phyloP scores from a whole-genome alignment of 2,113 vertebrate genomes.

The Prunella himalayana region DNA sequence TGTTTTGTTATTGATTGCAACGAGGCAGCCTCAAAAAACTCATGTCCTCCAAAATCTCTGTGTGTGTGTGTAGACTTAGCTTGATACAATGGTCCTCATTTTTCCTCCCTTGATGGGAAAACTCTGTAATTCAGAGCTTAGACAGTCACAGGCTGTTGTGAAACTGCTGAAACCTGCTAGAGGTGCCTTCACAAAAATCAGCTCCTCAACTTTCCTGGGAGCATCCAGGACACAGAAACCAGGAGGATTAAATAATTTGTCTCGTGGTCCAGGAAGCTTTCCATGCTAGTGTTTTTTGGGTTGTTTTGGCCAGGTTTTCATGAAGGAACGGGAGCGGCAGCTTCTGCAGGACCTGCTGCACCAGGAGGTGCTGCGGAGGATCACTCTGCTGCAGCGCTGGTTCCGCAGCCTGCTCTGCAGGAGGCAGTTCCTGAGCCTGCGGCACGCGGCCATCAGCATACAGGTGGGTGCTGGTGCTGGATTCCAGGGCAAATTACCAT shows the following conservation, averaged over 20 bases:
- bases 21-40: background rate
- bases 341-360: slow-evolving; percentile 88
- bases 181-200: background rate
- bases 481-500: background rate
- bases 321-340: slow-evolving; percentile 89
- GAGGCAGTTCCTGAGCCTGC: slow-evolving; percentile 83
- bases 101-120: background rate
- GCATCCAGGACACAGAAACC: background rate
- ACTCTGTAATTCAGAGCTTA: background rate
- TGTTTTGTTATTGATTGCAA: background rate
- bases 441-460: slow-evolving; percentile 77
- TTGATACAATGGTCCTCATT: rapidly evolving
- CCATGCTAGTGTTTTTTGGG: background rate
- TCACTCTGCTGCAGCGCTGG: slow-evolving; percentile 82
- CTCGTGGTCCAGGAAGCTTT: background rate
- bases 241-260: background rate
- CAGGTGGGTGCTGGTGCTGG: slow-evolving; percentile 76
- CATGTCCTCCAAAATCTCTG: background rate
- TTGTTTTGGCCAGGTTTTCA: slow-evolving; percentile 80
- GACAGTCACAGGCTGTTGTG: background rate
- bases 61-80: background rate
- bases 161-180: background rate
- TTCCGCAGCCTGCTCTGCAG: slow-evolving; percentile 84
- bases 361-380: slow-evolving; percentile 84
- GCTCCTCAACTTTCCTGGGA: background rate